These are phyloP conservation scores for Corydoras sp. DNA, from an alignment of 2,113 vertebrate genomes.

Conservation along the genomic window DNA sequence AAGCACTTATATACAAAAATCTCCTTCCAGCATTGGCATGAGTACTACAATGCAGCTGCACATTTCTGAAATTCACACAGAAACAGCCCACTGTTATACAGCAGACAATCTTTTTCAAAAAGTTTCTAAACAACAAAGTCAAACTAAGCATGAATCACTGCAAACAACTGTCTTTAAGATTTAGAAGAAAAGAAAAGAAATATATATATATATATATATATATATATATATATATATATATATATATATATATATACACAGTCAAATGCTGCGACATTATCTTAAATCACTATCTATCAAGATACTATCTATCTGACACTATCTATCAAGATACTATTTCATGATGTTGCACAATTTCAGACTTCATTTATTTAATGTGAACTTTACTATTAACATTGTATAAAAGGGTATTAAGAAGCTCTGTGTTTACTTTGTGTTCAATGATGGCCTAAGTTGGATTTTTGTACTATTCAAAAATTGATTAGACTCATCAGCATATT, in stretches of 20 bases:
- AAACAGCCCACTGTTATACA: conserved; percentile 51
- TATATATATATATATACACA: neutral
- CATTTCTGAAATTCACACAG: conserved; percentile 49
- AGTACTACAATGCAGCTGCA: conserved; percentile 36
- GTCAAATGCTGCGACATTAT: too few relatives aligned
- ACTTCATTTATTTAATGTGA: too few relatives aligned
- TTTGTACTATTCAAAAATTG: neutral
- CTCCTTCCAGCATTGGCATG: conserved; percentile 17
- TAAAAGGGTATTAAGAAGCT: too few relatives aligned
- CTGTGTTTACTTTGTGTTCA: too few relatives aligned
- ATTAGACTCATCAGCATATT: neutral
- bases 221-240: neutral
- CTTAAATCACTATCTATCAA: too few relatives aligned
- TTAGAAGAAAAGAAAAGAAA: neutral
- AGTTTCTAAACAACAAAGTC: conserved; percentile 35
- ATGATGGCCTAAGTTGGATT: too few relatives aligned
- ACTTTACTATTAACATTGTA: too few relatives aligned
- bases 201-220: neutral
- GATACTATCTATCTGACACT: too few relatives aligned
- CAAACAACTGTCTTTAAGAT: neutral
- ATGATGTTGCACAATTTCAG: too few relatives aligned
- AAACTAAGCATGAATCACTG: conserved; percentile 12
- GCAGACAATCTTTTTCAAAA: conserved; percentile 42
- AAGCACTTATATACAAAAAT: conserved; percentile 15
- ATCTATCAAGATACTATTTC: too few relatives aligned